A percentile compares a stretch with the other conserved stretches of the same genome.
These are phyloP conservation scores for Pterocles orientalis DNA, from an alignment of 2,113 vertebrate species.

Conservation along the genomic window DNA sequence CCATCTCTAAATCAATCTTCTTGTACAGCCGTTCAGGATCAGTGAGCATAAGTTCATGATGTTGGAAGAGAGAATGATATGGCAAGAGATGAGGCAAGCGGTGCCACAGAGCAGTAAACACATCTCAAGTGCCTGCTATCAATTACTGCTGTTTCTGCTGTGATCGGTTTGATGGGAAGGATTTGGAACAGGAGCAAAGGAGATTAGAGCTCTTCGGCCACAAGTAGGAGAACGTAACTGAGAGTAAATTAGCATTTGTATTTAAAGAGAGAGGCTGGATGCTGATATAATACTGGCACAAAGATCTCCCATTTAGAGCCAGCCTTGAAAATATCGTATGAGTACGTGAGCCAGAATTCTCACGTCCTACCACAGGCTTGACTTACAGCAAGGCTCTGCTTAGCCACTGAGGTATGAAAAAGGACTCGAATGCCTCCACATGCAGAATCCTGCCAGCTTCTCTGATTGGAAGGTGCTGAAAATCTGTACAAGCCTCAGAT, in stretches of 20 bases:
- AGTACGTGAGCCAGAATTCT: background rate
- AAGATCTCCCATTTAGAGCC: background rate
- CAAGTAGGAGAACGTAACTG: background rate
- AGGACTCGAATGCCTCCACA: background rate
- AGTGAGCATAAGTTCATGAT: constrained; percentile 1
- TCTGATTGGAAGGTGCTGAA: background rate
- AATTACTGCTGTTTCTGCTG: background rate
- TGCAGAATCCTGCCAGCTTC: background rate
- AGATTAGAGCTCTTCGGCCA: background rate
- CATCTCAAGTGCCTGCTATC: background rate
- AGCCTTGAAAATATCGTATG: background rate
- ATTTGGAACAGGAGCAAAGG: background rate
- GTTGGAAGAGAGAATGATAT: background rate
- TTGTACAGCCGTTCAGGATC: background rate
- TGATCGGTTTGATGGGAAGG: background rate
- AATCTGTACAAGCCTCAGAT: background rate
- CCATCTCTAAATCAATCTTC: constrained; percentile 37
- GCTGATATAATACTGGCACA: background rate
- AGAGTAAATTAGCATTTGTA: background rate
- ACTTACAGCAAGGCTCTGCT: background rate
- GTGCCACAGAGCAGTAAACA: background rate
- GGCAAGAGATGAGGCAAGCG: background rate
- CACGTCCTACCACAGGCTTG: fast-evolving
- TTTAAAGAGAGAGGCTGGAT: background rate
- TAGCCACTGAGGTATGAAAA: background rate